Base-by-base conservation (phyloP, 64 coral and sea anemone genomes). In the Dendronephthya gigantea region DNA sequence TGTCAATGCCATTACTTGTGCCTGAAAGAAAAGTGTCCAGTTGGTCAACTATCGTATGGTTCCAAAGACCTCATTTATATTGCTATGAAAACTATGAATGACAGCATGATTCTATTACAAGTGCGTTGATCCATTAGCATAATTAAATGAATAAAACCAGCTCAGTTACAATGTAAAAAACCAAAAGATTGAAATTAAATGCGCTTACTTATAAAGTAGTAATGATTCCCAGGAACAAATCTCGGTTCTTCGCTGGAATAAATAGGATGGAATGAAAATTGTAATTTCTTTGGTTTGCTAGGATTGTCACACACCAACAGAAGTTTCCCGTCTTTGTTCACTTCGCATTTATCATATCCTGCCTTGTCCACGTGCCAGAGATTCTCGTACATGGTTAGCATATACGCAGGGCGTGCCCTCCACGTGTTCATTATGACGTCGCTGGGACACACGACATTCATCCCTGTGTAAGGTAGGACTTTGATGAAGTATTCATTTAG, bases 181-280 rank as follows among this genome's bases (percentile, higher is more conserved):
- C n/a, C n/a, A n/a, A n/a, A n/a, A n/a, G n/a, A n/a, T n/a, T n/a
- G n/a, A n/a, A n/a, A n/a, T n/a, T n/a, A n/a, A n/a, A n/a, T n/a
- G n/a, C n/a, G n/a, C 72, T 79, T 79, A 79, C 72, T 36, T 10
- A 79, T 33, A 79, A 79, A 79, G 72, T 79, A 79, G 36, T 79
- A 79, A 79, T 79, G 72, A 15, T 79, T 79, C 29, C 72, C 72
- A 35, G 72, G 72, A 16, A 39, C 32, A 35, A 79, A 79, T 79
- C 72, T 79, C 29, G 72, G 72, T 79, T 79, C 72, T 16, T 33
- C 72, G 2, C 1, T 29, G 10, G 30, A 36, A 79, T 5, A 79
- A 16, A 34, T 79, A 5, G 72, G 72, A 39, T 79, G 72, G 28
- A 79, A 79, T 79, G 55, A 62, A 62, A 62, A 62, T 62, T 62